phyloP scores from a whole-genome alignment of 2,113 vertebrate genomes.

The Spheniscus mendiculus region DNA sequence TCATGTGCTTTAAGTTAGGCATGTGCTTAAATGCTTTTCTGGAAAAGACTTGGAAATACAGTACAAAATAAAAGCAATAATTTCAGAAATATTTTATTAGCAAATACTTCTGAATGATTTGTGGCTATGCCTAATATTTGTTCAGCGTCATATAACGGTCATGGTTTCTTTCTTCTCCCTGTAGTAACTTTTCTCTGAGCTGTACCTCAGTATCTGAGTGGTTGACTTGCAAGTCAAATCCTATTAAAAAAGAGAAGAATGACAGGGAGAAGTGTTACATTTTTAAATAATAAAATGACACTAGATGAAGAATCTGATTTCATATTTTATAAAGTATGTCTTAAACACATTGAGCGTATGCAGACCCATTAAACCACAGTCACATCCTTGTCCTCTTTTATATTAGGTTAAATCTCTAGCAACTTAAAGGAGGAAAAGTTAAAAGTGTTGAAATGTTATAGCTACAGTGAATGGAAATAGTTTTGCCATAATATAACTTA shows the following conservation, averaged over 20 bases:
- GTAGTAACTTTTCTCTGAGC: background rate
- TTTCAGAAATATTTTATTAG: constrained; percentile 38
- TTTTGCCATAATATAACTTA: background rate
- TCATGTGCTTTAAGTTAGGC: background rate
- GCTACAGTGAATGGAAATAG: background rate
- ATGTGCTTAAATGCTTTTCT: background rate
- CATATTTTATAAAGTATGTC: background rate
- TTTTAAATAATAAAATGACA: background rate
- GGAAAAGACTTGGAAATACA: background rate
- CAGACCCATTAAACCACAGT: background rate
- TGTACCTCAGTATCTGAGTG: background rate
- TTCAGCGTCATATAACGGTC: background rate
- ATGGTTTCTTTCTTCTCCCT: background rate
- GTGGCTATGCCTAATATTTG: constrained; percentile 21
- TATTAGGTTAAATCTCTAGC: background rate
- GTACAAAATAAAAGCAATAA: constrained; percentile 13
- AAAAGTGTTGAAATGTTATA: background rate
- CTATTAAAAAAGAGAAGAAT: background rate
- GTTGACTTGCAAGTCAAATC: background rate
- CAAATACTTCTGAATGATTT: constrained; percentile 24
- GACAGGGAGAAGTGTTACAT: background rate
- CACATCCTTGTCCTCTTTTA: background rate
- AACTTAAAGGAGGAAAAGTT: background rate
- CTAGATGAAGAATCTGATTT: background rate
- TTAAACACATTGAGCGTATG: background rate